Evolutionary conservation across 1,140 invertebrate species (phyloP).

Genomic region (Drosophila kepulauana): DNA sequence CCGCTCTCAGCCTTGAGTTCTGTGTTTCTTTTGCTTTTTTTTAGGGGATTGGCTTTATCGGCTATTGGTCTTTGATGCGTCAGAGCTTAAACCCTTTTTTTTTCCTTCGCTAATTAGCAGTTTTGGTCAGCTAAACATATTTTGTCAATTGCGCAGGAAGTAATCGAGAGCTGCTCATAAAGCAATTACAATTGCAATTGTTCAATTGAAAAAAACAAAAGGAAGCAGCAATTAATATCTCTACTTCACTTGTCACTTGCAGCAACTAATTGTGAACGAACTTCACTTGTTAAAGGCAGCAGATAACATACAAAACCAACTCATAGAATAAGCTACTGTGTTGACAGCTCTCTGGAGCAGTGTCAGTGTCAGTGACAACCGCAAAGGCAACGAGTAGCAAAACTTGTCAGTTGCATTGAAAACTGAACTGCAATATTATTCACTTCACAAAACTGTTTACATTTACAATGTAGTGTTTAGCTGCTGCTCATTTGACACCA

Average conservation of each 20-base stretch:
- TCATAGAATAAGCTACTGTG: not conserved
- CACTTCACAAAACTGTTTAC: too few species aligned
- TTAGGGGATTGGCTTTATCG: conserved; percentile 70
- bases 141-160: conserved; percentile 29
- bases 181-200: conserved; percentile 22
- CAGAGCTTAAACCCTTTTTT: conserved; percentile 68
- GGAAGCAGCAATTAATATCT: conserved; percentile 66
- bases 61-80: conserved; percentile 81
- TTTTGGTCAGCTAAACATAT: conserved; percentile 30
- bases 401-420: conserved; percentile 15
- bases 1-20: conserved; percentile 71
- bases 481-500: conserved; percentile 4
- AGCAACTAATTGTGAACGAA: conserved; percentile 43
- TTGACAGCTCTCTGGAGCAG: conserved; percentile 6
- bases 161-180: conserved; percentile 3
- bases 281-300: conserved; percentile 39
- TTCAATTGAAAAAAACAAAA: conserved; percentile 52
- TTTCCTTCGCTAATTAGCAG: conserved; percentile 51
- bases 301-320: too few species aligned
- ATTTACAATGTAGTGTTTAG: not conserved
- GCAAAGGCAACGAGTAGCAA: conserved; percentile 3
- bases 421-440: too few species aligned
- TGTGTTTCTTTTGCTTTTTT: not conserved
- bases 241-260: not conserved
- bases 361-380: conserved; percentile 15